Evolutionary conservation across 1,140 invertebrate genomes (phyloP), one percentile per base, ranked within the genome.

Genomic region (Drosophila parabipectinata): DNA sequence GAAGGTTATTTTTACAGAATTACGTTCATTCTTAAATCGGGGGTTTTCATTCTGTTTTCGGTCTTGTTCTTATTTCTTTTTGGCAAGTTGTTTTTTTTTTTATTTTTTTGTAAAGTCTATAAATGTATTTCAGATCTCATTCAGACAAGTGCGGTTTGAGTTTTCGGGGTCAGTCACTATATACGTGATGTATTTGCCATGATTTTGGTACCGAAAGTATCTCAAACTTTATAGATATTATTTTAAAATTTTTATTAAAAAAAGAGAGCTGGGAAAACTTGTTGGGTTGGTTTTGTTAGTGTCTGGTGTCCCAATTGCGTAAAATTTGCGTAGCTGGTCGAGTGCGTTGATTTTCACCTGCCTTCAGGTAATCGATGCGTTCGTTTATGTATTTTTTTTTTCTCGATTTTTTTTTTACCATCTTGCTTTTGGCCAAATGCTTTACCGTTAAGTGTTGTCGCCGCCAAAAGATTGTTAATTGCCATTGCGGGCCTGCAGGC

Each of bases 391-490:
- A 1, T 14, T 44, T 44, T 14, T 44, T 44, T 37, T 37, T 28
- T 6, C 26, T 28, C 6, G 5, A 28, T 28, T 28, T 28, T 28
- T 26, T 28, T 28, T 28, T 28, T 1, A 6, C 26, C 1, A 6
- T 28, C 2, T 37, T 12, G 12, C 41, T 44, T 54, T 45, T 67
- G 37, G 50, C 57, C 67, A 81, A 80, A 60, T 53, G 77, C 34
- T 66, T 50, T 69, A 41, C 78, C 78, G 78, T 80, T 77, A 80
- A 81, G 48, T 50, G 72, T 55, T 56, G 72, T 58, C 77, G 71
- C 67, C 71, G 72, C 71, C 77, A 80, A 76, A 72, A 81, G 53
- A 67, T 82, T 59, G 53, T 68, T 81, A 81, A 81, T 81, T 81
- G 64, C 78, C 66, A 44, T 24, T 56, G 52, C 58, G 21, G 21